Percentiles rank a stretch among this genome's conserved stretches.
Evolutionary conservation across 1,140 invertebrate species (phyloP).

Genomic region (Campoletis sonorensis): DNA sequence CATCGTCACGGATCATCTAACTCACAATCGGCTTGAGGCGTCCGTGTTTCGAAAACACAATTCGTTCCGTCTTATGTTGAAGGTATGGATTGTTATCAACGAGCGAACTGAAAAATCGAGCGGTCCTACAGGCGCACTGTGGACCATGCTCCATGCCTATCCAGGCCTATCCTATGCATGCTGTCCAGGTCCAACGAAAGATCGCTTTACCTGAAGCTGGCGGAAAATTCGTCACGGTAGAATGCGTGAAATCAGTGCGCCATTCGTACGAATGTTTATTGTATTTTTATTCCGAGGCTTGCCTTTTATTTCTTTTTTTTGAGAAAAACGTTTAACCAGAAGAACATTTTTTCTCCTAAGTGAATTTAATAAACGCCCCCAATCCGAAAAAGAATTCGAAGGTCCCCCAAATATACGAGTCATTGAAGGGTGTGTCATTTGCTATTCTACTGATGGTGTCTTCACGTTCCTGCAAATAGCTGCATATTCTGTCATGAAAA

Average conservation of each 20-base stretch:
- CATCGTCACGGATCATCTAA: slow-evolving; percentile 49
- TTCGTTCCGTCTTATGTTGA: slow-evolving; percentile 64
- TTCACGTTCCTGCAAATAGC: no score
- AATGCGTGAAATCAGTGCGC: slow-evolving; percentile 18
- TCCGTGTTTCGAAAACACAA: slow-evolving; percentile 68
- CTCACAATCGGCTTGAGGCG: slow-evolving; percentile 55
- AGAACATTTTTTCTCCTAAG: no score
- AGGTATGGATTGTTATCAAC: slow-evolving; percentile 63
- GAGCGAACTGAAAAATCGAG: slow-evolving; percentile 46
- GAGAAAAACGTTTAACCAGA: no score
- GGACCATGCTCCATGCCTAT: slow-evolving; percentile 41
- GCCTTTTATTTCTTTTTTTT: neutral
- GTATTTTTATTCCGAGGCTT: slow-evolving; percentile 29
- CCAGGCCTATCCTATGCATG: slow-evolving; percentile 36
- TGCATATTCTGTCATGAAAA: no score
- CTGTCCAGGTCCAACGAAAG: slow-evolving; percentile 15
- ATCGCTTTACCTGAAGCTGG: slow-evolving; percentile 27
- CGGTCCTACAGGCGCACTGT: neutral
- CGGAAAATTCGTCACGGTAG: slow-evolving; percentile 61
- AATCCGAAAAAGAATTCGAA: no score
- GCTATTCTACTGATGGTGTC: no score
- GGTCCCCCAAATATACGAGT: no score
- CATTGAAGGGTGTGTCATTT: no score
- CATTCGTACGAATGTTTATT: slow-evolving; percentile 10
- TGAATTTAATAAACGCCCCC: no score